These are phyloP conservation scores for Illadopsis cleaveri DNA, from an alignment of 2,113 vertebrate genomes.

Conservation along the genomic window DNA sequence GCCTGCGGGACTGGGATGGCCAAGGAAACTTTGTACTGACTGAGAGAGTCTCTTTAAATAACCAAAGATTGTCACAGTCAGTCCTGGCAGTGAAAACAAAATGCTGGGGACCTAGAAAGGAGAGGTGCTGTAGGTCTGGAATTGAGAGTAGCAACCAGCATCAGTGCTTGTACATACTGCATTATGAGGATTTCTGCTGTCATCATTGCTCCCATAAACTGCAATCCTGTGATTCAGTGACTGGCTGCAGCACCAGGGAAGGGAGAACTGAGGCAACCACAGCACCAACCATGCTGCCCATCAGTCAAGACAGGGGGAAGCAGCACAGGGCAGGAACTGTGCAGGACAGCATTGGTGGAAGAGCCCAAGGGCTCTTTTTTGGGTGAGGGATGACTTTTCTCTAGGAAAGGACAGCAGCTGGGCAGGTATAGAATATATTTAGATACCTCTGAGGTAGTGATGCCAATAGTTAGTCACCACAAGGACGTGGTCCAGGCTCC, in stretches of 20 bases:
- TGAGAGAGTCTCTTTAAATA: background rate
- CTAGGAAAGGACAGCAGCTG: background rate
- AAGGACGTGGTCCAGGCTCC: background rate
- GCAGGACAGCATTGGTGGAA: background rate
- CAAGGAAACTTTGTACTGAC: background rate
- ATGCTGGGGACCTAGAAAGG: background rate
- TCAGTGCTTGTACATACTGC: background rate
- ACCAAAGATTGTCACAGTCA: background rate
- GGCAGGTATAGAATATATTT: background rate
- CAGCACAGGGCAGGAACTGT: background rate
- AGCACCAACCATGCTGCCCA: background rate
- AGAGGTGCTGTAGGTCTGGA: background rate
- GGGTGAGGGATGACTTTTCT: background rate
- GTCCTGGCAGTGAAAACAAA: background rate
- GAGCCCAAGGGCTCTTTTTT: background rate
- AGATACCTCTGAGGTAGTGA: background rate
- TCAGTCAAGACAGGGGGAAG: background rate
- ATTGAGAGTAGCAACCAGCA: background rate
- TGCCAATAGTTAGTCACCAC: background rate
- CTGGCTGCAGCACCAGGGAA: background rate
- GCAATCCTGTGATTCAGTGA: background rate
- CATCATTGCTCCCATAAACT: background rate
- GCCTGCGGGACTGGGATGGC: background rate
- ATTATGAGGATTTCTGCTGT: background rate
- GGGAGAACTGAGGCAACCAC: background rate